Conservation (phyloP, 2,113 vertebrate species). For the Shinisaurus crocodilurus region DNA sequence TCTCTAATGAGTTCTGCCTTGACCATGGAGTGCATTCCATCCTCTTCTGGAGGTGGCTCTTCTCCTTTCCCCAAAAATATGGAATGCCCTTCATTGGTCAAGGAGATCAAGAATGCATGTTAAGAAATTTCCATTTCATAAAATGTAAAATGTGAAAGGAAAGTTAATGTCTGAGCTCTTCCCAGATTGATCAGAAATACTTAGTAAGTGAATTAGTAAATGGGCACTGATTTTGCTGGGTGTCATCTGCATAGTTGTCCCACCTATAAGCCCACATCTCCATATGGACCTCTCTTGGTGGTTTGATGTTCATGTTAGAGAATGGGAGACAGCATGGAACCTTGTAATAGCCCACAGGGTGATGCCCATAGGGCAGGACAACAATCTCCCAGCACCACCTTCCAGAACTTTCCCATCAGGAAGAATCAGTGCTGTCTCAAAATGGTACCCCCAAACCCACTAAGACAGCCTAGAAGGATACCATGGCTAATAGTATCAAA, state of each 20-base stretch:
- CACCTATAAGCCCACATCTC: neutral
- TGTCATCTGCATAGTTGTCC: neutral
- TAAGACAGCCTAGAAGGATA: neutral
- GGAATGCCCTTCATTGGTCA: no score
- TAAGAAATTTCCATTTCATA: neutral
- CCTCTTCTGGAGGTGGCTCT: no score
- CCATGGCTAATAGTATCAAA: neutral
- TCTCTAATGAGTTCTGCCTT: neutral
- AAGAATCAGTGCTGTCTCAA: neutral
- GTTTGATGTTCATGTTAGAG: neutral
- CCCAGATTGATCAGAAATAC: neutral
- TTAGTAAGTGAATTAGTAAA: neutral
- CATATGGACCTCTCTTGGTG: neutral
- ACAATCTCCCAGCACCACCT: no score
- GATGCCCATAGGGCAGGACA: no score
- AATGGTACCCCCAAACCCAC: neutral
- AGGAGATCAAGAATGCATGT: no score
- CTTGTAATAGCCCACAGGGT: neutral
- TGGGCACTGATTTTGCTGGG: neutral
- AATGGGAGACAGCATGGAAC: neutral
- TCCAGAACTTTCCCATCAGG: neutral
- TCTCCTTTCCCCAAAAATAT: no score
- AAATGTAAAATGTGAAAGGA: neutral
- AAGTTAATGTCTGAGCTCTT: neutral
- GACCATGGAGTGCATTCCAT: no score